Percentiles rank a stretch among this genome's conserved stretches.
Conservation (phyloP, 2,797 vertebrate species). For the Cottoperca gobio region DNA sequence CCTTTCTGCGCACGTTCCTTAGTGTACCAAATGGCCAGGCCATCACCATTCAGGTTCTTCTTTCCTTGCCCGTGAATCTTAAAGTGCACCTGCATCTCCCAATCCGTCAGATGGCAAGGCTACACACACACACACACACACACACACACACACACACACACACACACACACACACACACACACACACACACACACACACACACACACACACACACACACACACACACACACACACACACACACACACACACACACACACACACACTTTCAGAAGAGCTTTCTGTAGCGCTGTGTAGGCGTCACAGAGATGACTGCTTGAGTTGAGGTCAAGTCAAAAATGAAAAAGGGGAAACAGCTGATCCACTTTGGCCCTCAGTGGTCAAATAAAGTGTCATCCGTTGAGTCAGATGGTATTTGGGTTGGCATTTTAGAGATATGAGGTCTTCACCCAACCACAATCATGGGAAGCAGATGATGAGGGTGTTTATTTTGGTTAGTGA, state of each 20-base stretch:
- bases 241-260: constrained; percentile 42
- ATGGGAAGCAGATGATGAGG: background rate
- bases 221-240: constrained; percentile 42
- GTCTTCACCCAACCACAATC: background rate
- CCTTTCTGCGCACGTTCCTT: constrained; percentile 95
- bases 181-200: constrained; percentile 42
- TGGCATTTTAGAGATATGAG: background rate
- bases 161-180: constrained; percentile 42
- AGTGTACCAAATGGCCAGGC: constrained; percentile 95
- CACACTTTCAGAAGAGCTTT: constrained; percentile 12
- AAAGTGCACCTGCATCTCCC: constrained; percentile 98
- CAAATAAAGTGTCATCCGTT: background rate
- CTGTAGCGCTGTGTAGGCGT: background rate
- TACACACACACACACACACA: constrained; percentile 67
- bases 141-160: constrained; percentile 42
- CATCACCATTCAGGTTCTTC: constrained; percentile 96
- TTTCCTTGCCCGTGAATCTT: constrained; percentile 96
- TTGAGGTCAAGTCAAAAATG: background rate
- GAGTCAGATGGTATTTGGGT: background rate
- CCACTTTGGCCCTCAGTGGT: background rate
- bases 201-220: constrained; percentile 42
- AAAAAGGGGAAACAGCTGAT: background rate
- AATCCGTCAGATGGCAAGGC: constrained; percentile 94
- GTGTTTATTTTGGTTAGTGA: constrained; percentile 1
- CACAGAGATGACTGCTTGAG: background rate